Evolutionary conservation across 2,888 invertebrate genomes (phyloP).

Genomic region (Lepeophtheirus nordmannii): DNA sequence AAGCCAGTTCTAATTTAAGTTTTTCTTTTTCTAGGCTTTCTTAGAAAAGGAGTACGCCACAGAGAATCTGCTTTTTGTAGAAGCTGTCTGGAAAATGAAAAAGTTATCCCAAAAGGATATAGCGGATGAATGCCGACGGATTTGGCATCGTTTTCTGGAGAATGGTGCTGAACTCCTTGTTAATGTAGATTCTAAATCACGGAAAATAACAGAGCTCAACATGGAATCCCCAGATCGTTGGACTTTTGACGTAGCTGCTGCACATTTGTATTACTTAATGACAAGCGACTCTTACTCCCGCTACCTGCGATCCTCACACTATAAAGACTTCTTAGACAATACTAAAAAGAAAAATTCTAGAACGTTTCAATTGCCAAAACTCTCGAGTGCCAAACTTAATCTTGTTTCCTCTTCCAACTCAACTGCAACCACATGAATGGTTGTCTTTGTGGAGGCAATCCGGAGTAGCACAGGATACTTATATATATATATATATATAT

Average conservation of each 20-base stretch:
- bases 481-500: no score
- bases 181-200: constrained; percentile 86
- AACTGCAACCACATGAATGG: neutral
- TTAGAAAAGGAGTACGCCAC: constrained; percentile 21
- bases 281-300: constrained; percentile 97
- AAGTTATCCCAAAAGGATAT: constrained; percentile 71
- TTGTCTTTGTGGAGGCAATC: no score
- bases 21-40: constrained; percentile 16
- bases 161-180: constrained; percentile 89
- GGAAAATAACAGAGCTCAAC: constrained; percentile 64
- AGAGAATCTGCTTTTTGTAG: constrained; percentile 51
- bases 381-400: constrained; percentile 23
- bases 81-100: constrained; percentile 82
- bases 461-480: no score
- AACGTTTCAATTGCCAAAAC: constrained; percentile 17
- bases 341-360: constrained; percentile 66
- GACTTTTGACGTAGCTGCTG: constrained; percentile 42
- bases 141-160: constrained; percentile 84
- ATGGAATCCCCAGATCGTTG: constrained; percentile 55
- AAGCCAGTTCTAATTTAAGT: neutral
- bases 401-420: neutral
- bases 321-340: constrained; percentile 87
- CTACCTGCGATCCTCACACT: constrained; percentile 93
- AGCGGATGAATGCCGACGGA: constrained; percentile 59
- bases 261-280: constrained; percentile 97